A percentile compares a stretch with the other conserved stretches of the same genome.
These are phyloP conservation scores for Melanerpes aurifrons DNA, from an alignment of 2,113 vertebrate species.

Conservation along the genomic window DNA sequence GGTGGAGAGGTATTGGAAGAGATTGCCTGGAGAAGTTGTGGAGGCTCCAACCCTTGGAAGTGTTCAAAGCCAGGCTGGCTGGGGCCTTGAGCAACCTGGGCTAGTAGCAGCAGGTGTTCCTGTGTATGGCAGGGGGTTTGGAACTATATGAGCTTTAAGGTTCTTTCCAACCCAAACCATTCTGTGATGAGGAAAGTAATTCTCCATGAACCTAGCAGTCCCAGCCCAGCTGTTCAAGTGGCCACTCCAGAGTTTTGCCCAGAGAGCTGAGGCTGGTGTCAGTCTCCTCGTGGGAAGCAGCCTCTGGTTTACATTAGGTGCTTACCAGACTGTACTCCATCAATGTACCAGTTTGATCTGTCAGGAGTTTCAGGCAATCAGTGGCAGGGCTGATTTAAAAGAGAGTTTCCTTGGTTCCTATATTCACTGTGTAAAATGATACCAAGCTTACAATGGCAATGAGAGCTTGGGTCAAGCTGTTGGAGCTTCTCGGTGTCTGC, in stretches of 20 bases:
- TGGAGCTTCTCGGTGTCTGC: neutral
- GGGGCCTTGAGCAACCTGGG: too few relatives aligned
- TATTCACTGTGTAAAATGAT: neutral
- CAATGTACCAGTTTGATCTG: neutral
- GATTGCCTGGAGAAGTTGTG: too few relatives aligned
- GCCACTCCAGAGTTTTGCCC: neutral
- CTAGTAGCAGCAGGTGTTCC: too few relatives aligned
- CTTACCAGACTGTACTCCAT: neutral
- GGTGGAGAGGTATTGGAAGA: too few relatives aligned
- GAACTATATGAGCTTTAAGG: too few relatives aligned
- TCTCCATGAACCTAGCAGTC: neutral
- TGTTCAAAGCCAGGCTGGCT: too few relatives aligned
- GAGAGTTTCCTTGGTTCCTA: neutral
- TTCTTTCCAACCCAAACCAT: too few relatives aligned
- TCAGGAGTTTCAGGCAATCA: neutral
- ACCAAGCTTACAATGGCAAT: neutral
- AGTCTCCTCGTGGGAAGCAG: neutral
- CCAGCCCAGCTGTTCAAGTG: neutral
- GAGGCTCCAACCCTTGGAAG: too few relatives aligned
- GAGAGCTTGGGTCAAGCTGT: neutral
- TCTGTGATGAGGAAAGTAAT: neutral
- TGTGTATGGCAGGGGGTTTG: too few relatives aligned
- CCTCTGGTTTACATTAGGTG: neutral
- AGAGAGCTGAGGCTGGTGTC: neutral
- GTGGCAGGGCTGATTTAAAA: neutral